Base-by-base conservation (phyloP, 1,140 invertebrate species). In the Nephila pilipes region DNA sequence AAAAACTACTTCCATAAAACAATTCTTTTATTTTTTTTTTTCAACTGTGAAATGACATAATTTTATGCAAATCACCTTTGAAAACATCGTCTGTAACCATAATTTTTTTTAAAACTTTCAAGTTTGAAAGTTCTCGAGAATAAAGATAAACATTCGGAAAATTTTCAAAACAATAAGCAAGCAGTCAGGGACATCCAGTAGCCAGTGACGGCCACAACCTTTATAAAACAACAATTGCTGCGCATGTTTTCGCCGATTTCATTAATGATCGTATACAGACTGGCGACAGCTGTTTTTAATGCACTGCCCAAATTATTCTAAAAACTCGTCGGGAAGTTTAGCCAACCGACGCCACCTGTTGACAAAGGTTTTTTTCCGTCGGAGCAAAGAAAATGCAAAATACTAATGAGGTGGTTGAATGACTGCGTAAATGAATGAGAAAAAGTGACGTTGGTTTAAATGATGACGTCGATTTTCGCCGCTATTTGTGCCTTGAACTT, bases 251-350 rank as follows among this genome's bases (percentile, higher is more conserved):
- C n/a, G n/a, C n/a, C 5, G 16, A 75, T 75, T 36, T 32, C 32
- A 32, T 75, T 32, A 75, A 18, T 36, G 25, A 36, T 29, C 6
- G 29, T 14, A 32, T 32, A 75, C 69, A 32, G 29, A 75, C 69
- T 75, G 69, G 69, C 69, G 69, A 32, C 69, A 75, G 69, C 69
- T 75, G 69, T 75, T 75, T 75, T 75, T 12, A 75, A 75, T 12
- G 6, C 29, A 29, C n/a, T 3, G 63, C 5, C 10, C 25, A 46
- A 46, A 5, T 75, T 75, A 32, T 36, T 75, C 20, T 29, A 32
- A 75, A n/a, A 75, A 75, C 32, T 75, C 18, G 69, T 20, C 12
- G n/a, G 32, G 69, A 75, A 75, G 18, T 75, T 32, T 75, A 75
- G 63, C 14, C 69, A 36, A 29, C 29, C 0, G n/a, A 75, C 69